Evolutionary conservation across 1,140 invertebrate species (phyloP), one percentile per base, ranked within the genome.

Genomic region (Aphidius gifuensis): DNA sequence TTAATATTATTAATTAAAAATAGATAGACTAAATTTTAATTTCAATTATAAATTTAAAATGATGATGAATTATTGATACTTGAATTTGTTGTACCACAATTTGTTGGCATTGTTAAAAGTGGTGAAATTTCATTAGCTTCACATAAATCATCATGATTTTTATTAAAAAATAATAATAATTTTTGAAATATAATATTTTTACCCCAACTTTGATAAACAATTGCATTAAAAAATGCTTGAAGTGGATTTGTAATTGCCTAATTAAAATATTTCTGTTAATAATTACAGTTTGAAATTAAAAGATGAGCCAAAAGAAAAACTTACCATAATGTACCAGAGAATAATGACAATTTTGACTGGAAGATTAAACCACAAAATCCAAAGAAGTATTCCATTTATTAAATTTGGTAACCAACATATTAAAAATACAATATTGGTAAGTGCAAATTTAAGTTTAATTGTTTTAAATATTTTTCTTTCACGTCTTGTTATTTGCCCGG

Each of bases 391-490:
- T 7, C 88, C 89, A 74, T 91, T 92, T 6, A 92, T 79, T 16
- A 93, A 73, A 80, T 93, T 93, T 9, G 91, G 90, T 47, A 90
- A 64, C 91, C 91, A 93, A 71, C 91, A 93, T 21, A 92, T 64
- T 71, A 91, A 92, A 76, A 92, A 93, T 4, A 87, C 89, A 2
- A 87, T 68, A 76, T 90, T 92, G 48, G 91, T 92, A 9, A 89
- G 76, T 9, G 85, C 85, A 78, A 92, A 93, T 78, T 91, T 91
- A 0, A 89, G 69, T 77, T 83, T 85, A 23, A 92, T 79, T 2
- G 85, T 83, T 68, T 90, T 86, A 6, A 92, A 83, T 23, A 92
- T 79, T 60, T 84, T 84, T 51, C 91, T 79, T 70, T 93, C 91
- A 66, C 85, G 85, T 32, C 85, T 85, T 2, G 90, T 90, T 61